Percentiles rank a stretch among this genome's conserved stretches.
phyloP scores from a whole-genome alignment of 2,113 vertebrate species.

The Fukomys damarensis region DNA sequence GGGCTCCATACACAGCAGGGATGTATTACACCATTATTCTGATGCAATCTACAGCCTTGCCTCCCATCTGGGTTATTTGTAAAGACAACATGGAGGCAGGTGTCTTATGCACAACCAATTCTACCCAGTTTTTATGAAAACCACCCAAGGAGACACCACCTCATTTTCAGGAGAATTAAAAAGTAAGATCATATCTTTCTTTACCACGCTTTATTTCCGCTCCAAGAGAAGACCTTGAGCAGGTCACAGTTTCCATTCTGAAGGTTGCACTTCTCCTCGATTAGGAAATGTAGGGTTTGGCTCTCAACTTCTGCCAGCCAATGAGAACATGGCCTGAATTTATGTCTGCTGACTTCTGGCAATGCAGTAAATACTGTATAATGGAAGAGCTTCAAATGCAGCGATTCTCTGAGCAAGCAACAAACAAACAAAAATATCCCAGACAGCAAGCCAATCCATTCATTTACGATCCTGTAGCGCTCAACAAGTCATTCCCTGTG shows the following conservation, averaged over 20 bases:
- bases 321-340: background rate
- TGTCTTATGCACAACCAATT: background rate
- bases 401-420: slow-evolving; percentile 62
- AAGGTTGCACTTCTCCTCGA: background rate
- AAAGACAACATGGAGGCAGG: background rate
- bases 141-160: background rate
- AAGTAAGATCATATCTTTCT: slow-evolving; percentile 10
- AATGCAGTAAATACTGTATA: slow-evolving; percentile 39
- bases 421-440: slow-evolving; percentile 75
- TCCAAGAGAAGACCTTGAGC: slow-evolving; percentile 51
- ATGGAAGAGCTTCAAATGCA: slow-evolving; percentile 44
- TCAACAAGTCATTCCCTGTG: background rate
- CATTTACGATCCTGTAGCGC: background rate
- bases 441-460: slow-evolving; percentile 13
- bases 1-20: background rate
- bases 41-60: background rate
- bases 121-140: slow-evolving; percentile 40
- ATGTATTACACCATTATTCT: background rate
- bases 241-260: slow-evolving; percentile 55
- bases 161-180: background rate
- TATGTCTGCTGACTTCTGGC: slow-evolving; percentile 35
- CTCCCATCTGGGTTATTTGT: background rate
- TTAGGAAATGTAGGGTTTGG: slow-evolving; percentile 33
- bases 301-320: slow-evolving; percentile 31
- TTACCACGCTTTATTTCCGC: background rate